phyloP scores from a whole-genome alignment of 2,113 vertebrate genomes.

The Rhinoderma darwinii region DNA sequence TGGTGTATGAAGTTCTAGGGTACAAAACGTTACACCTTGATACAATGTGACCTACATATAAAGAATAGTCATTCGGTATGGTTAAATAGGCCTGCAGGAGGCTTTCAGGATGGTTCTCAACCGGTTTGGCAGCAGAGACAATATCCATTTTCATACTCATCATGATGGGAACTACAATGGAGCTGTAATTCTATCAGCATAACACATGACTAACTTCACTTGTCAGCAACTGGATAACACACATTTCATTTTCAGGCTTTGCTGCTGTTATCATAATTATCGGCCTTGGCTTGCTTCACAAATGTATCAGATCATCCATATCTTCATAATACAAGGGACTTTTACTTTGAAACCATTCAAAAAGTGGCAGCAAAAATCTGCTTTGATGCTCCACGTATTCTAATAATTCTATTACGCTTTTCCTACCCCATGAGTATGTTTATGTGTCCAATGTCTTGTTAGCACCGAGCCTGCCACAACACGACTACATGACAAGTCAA shows the following conservation, averaged over 20 bases:
- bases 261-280: constrained; percentile 43
- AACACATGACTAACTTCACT: constrained; percentile 49
- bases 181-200: constrained; percentile 33
- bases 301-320: background rate
- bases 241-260: constrained; percentile 50
- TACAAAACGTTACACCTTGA: background rate
- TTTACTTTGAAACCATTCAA: background rate
- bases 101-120: constrained; percentile 36
- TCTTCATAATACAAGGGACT: background rate
- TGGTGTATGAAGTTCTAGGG: background rate
- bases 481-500: background rate
- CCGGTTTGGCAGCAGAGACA: constrained; percentile 32
- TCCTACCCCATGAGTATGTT: background rate
- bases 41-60: background rate
- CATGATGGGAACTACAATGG: constrained; percentile 34
- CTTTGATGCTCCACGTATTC: background rate
- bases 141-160: constrained; percentile 37
- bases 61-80: background rate
- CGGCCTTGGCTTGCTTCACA: background rate
- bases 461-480: background rate
- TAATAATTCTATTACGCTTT: background rate
- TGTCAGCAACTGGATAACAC: constrained; percentile 55
- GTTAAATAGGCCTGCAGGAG: constrained; percentile 22
- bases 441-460: background rate
- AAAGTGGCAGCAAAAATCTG: background rate